Evolutionary conservation across 2,113 vertebrate genomes (phyloP), one percentile per base, ranked within the genome.

Genomic region (Vimba vimba): DNA sequence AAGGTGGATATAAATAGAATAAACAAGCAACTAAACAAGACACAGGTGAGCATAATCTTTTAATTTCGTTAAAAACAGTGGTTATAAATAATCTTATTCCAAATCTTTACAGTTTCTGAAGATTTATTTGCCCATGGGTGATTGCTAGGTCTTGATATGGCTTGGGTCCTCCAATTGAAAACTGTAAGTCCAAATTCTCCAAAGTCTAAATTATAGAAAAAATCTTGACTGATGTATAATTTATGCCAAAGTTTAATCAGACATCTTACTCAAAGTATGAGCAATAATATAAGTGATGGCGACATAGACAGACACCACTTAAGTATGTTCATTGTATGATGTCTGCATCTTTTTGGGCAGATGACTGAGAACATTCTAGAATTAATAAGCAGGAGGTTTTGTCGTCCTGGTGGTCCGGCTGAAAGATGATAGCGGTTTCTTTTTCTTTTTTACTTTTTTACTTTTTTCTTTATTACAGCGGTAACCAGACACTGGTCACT

Each of bases 401-500:
- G 60, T 52, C 1, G 12, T 76, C 33, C 59, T 66, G 68, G 77
- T 84, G 82, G 77, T 68, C 86, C 36, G 21, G 45, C 52, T 79
- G 73, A 77, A 82, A 84, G n/a, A 55, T 27, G 84, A 87, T 74
- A 87, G 64, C 23, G 43, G 47, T 25, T n/a, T 57, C 23, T 36
- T 39, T 9, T 43, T 43, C 8, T 9, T 21, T 39, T n/a, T 23
- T 66, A 25, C 21, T 52, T 66, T 69, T 84, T 78, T 3, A 4
- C 55, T n/a, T 73, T 74, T 59, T 66, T 69, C 45, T 82, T 79
- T 57, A 82, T 79, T 74, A 79, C 19, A 45, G 69, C 82, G 39
- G 84, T 71, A 86, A 87, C 17, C 19, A 47, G 87, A 85, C 86
- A 85, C 74, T 52, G 60, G 84, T 85, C 73, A 69, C 59, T 86